A percentile compares a stretch with the other conserved stretches of the same genome.
Evolutionary conservation across 2,113 vertebrate genomes (phyloP).

Genomic region (Oryzias melastigma): DNA sequence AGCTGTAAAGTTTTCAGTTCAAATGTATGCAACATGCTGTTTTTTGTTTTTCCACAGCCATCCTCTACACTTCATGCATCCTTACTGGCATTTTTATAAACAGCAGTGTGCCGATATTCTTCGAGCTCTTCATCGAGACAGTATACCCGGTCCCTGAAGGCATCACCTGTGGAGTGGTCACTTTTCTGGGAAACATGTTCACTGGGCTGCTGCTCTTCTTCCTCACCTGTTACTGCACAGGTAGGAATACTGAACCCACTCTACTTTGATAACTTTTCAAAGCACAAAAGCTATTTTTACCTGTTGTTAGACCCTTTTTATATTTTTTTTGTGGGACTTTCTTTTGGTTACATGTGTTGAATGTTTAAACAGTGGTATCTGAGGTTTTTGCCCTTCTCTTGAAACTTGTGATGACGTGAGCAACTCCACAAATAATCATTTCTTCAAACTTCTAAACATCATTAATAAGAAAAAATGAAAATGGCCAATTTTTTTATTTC

Average conservation of each 20-base stretch:
- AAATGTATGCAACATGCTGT: not conserved
- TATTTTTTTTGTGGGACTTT: not conserved
- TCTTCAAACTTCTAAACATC: too few relatives aligned
- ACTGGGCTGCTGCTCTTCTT: conserved; percentile 92
- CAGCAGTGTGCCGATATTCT: conserved; percentile 96
- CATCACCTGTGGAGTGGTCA: conserved; percentile 96
- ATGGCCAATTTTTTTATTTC: too few relatives aligned
- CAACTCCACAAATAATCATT: too few relatives aligned
- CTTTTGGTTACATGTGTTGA: too few relatives aligned
- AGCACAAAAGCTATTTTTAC: not conserved
- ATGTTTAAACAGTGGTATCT: too few relatives aligned
- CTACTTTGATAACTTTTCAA: not conserved
- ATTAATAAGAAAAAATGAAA: too few relatives aligned
- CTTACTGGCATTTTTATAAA: conserved; percentile 95
- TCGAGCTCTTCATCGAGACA: conserved; percentile 96
- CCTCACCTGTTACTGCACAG: conserved; percentile 92
- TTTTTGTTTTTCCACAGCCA: conserved; percentile 76
- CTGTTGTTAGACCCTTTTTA: not conserved
- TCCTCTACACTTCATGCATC: conserved; percentile 94
- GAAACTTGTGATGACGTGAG: too few relatives aligned
- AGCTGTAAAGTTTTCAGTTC: not conserved
- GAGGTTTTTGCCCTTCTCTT: not conserved
- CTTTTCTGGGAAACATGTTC: conserved; percentile 93
- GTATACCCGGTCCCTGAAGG: conserved; percentile 98
- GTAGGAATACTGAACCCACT: conserved; percentile 65